Percentiles rank a stretch among this genome's conserved stretches.
These are phyloP conservation scores for Leptodactylus fallax DNA, from an alignment of 2,797 vertebrate species.

Conservation along the genomic window DNA sequence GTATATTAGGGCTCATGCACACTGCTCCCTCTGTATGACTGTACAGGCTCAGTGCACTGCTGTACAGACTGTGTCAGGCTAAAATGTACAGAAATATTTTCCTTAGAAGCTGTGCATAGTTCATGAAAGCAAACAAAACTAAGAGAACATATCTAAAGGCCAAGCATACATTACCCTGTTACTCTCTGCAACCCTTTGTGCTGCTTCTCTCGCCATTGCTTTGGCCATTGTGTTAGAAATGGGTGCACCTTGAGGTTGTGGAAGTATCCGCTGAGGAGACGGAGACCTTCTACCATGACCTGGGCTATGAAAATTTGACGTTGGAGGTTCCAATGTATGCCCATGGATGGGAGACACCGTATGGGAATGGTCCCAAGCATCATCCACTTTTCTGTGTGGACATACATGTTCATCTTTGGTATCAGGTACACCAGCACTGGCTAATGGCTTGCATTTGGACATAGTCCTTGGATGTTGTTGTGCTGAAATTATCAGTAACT, in stretches of 20 bases:
- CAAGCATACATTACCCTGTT: constrained; percentile 80
- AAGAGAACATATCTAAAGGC: neutral
- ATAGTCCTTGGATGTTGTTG: constrained; percentile 78
- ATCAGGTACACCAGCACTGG: constrained; percentile 91
- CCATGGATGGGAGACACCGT: constrained; percentile 78
- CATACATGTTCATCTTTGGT: constrained; percentile 92
- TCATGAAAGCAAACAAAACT: neutral
- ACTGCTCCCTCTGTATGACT: neutral
- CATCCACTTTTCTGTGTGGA: constrained; percentile 76
- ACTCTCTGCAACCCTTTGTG: constrained; percentile 89
- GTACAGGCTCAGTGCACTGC: neutral
- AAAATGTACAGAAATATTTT: neutral
- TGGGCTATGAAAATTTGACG: constrained; percentile 73
- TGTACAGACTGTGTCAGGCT: neutral
- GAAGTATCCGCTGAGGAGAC: constrained; percentile 93
- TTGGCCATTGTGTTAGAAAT: constrained; percentile 92
- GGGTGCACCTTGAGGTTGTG: constrained; percentile 93
- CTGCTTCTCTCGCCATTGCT: constrained; percentile 96
- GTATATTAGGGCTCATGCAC: neutral
- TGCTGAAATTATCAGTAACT: constrained; percentile 88
- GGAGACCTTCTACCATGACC: constrained; percentile 81
- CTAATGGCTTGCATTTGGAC: constrained; percentile 87
- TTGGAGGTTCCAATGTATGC: constrained; percentile 84
- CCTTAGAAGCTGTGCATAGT: neutral
- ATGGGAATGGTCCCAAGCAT: constrained; percentile 87